Conservation (phyloP, 2,113 vertebrate species). For the Catagonus wagneri region DNA sequence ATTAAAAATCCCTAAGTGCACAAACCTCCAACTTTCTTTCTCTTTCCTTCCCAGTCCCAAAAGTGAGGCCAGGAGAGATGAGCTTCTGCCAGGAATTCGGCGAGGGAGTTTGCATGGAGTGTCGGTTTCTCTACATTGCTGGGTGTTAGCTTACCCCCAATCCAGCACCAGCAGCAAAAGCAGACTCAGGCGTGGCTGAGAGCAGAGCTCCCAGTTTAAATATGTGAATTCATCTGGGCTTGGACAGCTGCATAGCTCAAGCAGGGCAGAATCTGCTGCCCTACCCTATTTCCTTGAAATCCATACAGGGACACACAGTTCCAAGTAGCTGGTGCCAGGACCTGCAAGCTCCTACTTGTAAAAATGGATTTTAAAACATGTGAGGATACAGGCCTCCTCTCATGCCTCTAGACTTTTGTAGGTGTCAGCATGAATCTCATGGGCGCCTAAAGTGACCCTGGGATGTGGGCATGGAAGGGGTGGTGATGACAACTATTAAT, state of each 20-base stretch:
- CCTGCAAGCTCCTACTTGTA: conserved; percentile 85
- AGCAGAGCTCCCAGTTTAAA: conserved; percentile 68
- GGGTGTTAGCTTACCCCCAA: conserved; percentile 50
- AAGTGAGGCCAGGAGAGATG: neutral
- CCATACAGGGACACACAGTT: conserved; percentile 80
- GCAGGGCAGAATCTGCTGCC: conserved; percentile 81
- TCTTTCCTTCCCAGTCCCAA: neutral
- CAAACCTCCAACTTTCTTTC: neutral
- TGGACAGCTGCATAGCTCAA: conserved; percentile 85
- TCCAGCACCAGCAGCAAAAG: conserved; percentile 50
- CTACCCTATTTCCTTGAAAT: conserved; percentile 86
- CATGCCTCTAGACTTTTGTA: neutral
- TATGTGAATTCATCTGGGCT: conserved; percentile 70
- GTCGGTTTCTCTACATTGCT: conserved; percentile 53
- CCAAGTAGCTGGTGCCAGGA: conserved; percentile 74
- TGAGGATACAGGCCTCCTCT: conserved; percentile 72
- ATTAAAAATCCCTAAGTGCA: neutral
- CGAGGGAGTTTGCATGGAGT: neutral
- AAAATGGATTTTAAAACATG: conserved; percentile 80
- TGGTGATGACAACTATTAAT: neutral
- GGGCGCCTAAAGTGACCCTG: conserved; percentile 51
- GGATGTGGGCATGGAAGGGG: conserved; percentile 79
- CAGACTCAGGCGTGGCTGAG: conserved; percentile 4
- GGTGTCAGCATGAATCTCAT: conserved; percentile 75
- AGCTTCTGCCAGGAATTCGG: neutral